Evolutionary conservation across 1,140 invertebrate genomes (phyloP), one percentile per base, ranked within the genome.

Genomic region (Drosophila chauvacae): DNA sequence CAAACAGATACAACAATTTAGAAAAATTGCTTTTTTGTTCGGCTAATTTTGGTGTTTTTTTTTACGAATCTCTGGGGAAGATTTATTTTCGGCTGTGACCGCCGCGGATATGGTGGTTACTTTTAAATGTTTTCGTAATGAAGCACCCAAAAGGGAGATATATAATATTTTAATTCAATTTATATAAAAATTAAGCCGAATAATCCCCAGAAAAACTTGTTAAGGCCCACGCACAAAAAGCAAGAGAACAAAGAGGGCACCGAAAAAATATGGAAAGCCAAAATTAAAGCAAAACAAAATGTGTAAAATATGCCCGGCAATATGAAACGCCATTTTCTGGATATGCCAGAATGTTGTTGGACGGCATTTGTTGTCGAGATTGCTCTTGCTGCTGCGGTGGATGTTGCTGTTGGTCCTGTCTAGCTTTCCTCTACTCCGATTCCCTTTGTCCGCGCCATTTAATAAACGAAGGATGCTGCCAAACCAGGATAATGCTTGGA

Each of bases 211-310:
- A 58, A 77, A 77, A 77, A 77, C 51, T 65, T 60, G 72, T 60
- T 77, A 77, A 68, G 45, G 73, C 73, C 73, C 73, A 88, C 79
- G 71, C 68, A 68, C 65, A 42, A 47, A 66, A 47, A 23, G 20
- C 14, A 37, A 55, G 35, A 28, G 23, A 44, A 33, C 33, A 23
- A 55, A 73, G 41, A 45, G 37, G 18, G 9, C 39, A 42, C 37
- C 39, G 23, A 39, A 28, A 63, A 58, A 60, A 53, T 55, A 33
- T 73, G 72, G 37, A 75, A 75, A 75, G 72, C 48, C 73, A 44
- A 77, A 77, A 68, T 77, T 68, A 77, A 77, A 68, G 41, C 74
- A 77, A 73, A 68, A 77, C 62, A 78, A 77, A 78, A 56, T 77
- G 48, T 42, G 55, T 55, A 77, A 77, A 77, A 77, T 69, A 77